A percentile compares a stretch with the other conserved stretches of the same genome.
Evolutionary conservation across 1,140 invertebrate genomes (phyloP).

Genomic region (Xylocopa sonorina): DNA sequence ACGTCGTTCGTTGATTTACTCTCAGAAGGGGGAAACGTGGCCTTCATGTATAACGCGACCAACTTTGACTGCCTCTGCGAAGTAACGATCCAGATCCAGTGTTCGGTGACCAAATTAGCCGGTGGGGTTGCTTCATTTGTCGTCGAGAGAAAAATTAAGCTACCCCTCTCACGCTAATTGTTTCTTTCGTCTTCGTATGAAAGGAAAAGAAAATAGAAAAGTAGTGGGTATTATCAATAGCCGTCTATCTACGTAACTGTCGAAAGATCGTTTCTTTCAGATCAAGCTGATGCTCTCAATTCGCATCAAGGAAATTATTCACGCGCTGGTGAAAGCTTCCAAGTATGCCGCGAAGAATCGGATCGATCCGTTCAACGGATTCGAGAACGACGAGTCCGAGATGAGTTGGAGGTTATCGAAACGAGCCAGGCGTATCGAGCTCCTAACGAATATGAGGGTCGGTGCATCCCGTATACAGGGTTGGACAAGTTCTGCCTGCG

Average conservation of each 20-base stretch:
- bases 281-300: conserved; percentile 84
- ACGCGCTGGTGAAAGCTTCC: conserved; percentile 84
- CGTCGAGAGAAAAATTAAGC: neutral
- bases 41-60: conserved; percentile 89
- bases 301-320: conserved; percentile 85
- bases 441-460: conserved; percentile 85
- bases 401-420: conserved; percentile 87
- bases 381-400: conserved; percentile 92
- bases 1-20: conserved; percentile 83
- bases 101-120: neutral
- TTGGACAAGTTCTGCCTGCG: no score
- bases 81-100: conserved; percentile 79
- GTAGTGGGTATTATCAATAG: no score
- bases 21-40: conserved; percentile 91
- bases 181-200: no score
- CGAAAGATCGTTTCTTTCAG: conserved; percentile 73
- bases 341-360: conserved; percentile 86
- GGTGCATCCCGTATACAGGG: conserved; percentile 25
- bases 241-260: no score
- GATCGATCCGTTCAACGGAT: conserved; percentile 86
- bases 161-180: neutral
- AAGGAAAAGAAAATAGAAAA: no score
- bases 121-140: neutral
- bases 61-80: conserved; percentile 79
- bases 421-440: conserved; percentile 83